Base-by-base conservation (phyloP, 2,888 invertebrate species). In the Campopleginae sp. region DNA sequence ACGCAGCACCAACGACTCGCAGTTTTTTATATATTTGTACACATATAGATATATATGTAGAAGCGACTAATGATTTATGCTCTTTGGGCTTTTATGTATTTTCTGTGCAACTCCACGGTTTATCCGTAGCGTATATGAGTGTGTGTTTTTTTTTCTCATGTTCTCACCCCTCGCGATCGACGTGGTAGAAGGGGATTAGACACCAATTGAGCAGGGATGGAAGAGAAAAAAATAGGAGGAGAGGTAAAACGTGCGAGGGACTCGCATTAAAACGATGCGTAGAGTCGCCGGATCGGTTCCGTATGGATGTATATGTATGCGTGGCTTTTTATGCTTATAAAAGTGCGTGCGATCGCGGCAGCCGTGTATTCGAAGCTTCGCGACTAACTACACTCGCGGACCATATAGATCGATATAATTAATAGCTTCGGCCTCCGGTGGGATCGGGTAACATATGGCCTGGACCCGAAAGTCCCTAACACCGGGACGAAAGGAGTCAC, bases 371-470 rank as follows among this genome's bases (percentile, higher is more conserved):
- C 65, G 78, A 71, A 84, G 70, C 58, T 54, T 85, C 82, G 82
- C 82, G 66, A 82, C 75, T 76, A 76, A 81, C 80, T 71, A 76
- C 80, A 54, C 72, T 88, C 82, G 86, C 86, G 86, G 88, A 87
- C 90, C 89, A 90, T 91, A 91, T 92, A 91, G 92, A 93, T 93
- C 92, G 92, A 92, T 92, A 92, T 93, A 93, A 93, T 93, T 93
- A 93, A 93, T 93, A 92, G 92, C 92, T 90, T 88, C 87, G 89
- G 88, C 76, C 58, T 78, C 80, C 75, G 66, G 80, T 80, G 88
- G 91, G 90, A 92, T 92, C 92, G 91, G 90, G 91, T 91, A 93
- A 93, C 93, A 93, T 92, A 93, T 93, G 93, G 92, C 89, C 86
- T 86, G 89, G 89, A 90, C 89, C 88, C 88, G 48, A 71, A 82